Percentiles rank a stretch among this genome's conserved stretches.
These are phyloP conservation scores for Acheta domesticus DNA, from an alignment of 2,888 invertebrate species.

Conservation along the genomic window DNA sequence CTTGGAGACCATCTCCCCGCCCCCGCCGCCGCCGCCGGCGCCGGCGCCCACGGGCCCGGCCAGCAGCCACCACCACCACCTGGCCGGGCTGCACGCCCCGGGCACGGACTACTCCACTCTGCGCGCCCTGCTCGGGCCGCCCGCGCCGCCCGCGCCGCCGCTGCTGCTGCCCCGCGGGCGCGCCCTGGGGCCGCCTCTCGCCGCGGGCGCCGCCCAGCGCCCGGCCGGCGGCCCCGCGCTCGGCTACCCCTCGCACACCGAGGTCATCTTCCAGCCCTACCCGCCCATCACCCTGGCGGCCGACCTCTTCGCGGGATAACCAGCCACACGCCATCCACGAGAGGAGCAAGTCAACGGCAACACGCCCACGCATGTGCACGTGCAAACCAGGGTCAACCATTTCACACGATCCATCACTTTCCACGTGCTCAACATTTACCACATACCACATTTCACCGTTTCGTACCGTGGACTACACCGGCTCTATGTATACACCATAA, in stretches of 20 bases:
- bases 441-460: no score
- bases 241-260: not conserved
- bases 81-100: not conserved
- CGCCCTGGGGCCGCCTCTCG: not conserved
- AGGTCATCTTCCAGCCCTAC: not conserved
- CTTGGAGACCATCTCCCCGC: no score
- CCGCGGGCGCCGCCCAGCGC: not conserved
- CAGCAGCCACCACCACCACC: not conserved
- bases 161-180: not conserved
- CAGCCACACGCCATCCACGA: no score
- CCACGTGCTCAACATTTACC: no score
- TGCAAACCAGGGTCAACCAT: no score
- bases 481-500: no score
- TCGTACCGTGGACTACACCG: no score
- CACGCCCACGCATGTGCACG: no score
- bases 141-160: not conserved
- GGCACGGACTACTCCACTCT: not conserved
- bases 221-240: not conserved
- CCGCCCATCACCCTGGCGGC: slow-evolving; percentile 4
- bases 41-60: not conserved
- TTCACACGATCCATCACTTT: no score
- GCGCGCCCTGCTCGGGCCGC: not conserved
- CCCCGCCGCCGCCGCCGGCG: not conserved
- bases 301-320: not conserved
- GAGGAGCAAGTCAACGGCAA: no score